Base-by-base conservation (phyloP, 2,113 vertebrate genomes). In the Pampusana beccarii region DNA sequence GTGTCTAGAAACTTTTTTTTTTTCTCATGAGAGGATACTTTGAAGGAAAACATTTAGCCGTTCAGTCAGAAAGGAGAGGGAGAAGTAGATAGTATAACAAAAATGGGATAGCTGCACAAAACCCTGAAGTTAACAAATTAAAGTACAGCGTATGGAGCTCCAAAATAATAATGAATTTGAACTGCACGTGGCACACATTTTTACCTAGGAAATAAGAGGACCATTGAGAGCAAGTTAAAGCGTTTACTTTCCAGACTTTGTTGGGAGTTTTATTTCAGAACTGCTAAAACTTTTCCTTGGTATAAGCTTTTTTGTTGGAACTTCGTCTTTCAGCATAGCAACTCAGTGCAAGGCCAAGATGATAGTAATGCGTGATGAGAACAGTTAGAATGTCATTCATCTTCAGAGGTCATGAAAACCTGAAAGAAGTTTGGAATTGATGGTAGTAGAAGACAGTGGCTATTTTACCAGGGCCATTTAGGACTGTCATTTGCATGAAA, bases 401-500 rank as follows among this genome's bases (percentile, higher is more conserved):
- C 83, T 72, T 69, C 70, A 34, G 73, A 92, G 54, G 50, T 93
- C 77, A 28, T 8, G 72, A 53, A 92, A 91, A 92, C 38, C 42
- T 24, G 65, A 38, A 54, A 53, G 61, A 86, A 85, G 53, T 75
- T 86, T 69, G 86, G 66, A 75, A 95, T 96, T 93, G 81, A 89
- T 92, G 80, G 10, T 50, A 54, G 57, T n/a, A 28, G 51, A 56
- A 90, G 93, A 95, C 95, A 96, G 86, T 65, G 82, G 61, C 69
- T 65, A 9, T 87, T 96, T 96, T 91, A 91, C 53, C 69, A 13
- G 65, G 61, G 77, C 91, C 96, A 91, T 94, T 97, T 86, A 94
- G 88, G 75, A 69, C 65, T 92, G 88, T 87, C 88, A 65, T 96
- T 97, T 97, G 83, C 95, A 90, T 95, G 93, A 92, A 95, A 96